These are phyloP conservation scores for Cancer borealis DNA, from an alignment of 2,888 invertebrate species.

Conservation along the genomic window DNA sequence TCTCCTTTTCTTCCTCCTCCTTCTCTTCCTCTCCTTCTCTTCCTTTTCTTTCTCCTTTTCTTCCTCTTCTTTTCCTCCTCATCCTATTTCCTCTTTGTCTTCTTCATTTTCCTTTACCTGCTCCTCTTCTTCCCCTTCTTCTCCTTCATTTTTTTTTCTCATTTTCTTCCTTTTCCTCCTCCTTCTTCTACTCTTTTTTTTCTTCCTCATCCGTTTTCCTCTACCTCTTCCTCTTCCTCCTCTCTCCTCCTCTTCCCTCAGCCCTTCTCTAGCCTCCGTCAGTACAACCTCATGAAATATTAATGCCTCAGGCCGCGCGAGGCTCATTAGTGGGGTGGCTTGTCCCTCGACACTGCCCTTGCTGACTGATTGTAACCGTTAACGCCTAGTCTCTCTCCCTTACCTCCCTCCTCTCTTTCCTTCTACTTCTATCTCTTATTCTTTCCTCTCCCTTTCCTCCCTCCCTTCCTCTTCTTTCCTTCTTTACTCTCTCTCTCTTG, in stretches of 20 bases:
- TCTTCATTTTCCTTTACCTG: too few relatives aligned
- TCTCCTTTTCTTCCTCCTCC: not conserved
- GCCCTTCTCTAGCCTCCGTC: not conserved
- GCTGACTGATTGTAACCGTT: not conserved
- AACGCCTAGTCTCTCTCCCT: not conserved
- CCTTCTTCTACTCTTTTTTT: too few relatives aligned
- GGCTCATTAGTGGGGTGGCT: not conserved
- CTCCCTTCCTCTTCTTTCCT: not conserved
- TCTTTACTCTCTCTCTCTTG: not conserved
- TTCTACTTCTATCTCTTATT: too few relatives aligned
- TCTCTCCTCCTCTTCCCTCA: not conserved
- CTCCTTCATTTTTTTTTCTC: not conserved
- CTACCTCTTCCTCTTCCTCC: not conserved
- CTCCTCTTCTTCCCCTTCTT: not conserved
- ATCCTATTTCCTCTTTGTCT: not conserved
- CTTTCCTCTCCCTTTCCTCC: not conserved
- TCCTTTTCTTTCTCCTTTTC: not conserved
- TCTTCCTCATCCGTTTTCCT: not conserved
- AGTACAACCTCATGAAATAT: not conserved
- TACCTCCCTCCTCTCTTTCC: not conserved
- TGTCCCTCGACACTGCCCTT: not conserved
- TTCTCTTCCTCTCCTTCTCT: not conserved
- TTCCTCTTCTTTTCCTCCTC: not conserved
- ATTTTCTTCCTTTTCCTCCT: too few relatives aligned
- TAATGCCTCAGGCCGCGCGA: not conserved